Evolutionary conservation across 2,113 vertebrate species (phyloP).

Genomic region (Hyaena hyaena): DNA sequence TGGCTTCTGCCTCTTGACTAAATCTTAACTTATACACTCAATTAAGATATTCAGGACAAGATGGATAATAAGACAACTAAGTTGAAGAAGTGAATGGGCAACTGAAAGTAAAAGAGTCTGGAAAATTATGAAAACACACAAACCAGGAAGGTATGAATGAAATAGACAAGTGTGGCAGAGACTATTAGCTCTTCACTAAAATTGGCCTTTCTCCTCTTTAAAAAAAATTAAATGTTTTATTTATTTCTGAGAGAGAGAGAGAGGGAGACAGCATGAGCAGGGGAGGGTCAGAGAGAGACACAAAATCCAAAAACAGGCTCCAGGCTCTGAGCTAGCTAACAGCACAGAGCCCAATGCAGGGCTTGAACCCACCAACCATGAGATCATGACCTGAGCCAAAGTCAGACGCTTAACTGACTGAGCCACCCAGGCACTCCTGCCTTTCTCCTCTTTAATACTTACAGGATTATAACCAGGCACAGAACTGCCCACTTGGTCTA

Average conservation of each 20-base stretch:
- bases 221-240: too few relatives aligned
- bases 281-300: too few relatives aligned
- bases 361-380: too few relatives aligned
- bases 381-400: too few relatives aligned
- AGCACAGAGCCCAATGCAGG: too few relatives aligned
- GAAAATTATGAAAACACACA: not conserved
- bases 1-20: not conserved
- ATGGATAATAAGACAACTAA: not conserved
- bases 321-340: too few relatives aligned
- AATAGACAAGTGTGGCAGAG: not conserved
- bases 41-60: not conserved
- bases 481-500: not conserved
- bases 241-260: too few relatives aligned
- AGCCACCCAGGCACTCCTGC: too few relatives aligned
- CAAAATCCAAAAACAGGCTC: too few relatives aligned
- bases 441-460: not conserved
- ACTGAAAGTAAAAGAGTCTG: not conserved
- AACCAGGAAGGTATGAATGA: not conserved
- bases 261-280: too few relatives aligned
- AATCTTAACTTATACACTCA: not conserved
- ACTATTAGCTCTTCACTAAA: not conserved
- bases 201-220: not conserved
- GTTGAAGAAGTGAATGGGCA: not conserved
- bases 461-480: not conserved
- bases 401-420: too few relatives aligned